A percentile compares a stretch with the other conserved stretches of the same genome.
phyloP scores from a whole-genome alignment of 23 tunicate species.

The Diplosoma virens region DNA sequence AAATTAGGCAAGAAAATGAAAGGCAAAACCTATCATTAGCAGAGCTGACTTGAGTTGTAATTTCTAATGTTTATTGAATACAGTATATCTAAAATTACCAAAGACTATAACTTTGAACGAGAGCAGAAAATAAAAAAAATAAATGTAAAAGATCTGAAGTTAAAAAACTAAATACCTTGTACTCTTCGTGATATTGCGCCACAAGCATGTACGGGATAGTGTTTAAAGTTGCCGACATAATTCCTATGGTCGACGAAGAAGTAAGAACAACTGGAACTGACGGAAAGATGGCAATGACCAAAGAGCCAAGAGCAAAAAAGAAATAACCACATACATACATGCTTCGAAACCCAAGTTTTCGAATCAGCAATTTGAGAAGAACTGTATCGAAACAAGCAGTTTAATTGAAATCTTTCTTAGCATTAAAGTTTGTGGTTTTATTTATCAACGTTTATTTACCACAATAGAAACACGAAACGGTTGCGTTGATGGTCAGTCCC shows the following conservation, averaged over 20 bases:
- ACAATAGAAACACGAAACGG: slow-evolving; percentile 68
- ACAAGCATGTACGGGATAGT: slow-evolving; percentile 81
- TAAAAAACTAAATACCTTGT: no score
- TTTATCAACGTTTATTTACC: no score
- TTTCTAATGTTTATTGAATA: no score
- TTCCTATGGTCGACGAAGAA: slow-evolving; percentile 68
- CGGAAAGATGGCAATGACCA: slow-evolving; percentile 53
- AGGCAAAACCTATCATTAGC: no score
- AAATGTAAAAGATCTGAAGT: no score
- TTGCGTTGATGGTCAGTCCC: slow-evolving; percentile 89
- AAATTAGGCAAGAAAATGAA: no score
- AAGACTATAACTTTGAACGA: no score
- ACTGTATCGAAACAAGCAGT: slow-evolving; percentile 27
- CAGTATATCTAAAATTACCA: no score
- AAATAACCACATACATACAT: slow-evolving; percentile 67
- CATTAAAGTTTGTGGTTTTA: no score
- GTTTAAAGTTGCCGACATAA: slow-evolving; percentile 86
- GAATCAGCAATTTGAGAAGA: slow-evolving; percentile 54
- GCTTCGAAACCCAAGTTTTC: slow-evolving; percentile 43
- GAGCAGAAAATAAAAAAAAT: no score
- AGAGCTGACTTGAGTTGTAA: no score
- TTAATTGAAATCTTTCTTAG: neutral
- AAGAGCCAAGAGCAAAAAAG: slow-evolving; percentile 43
- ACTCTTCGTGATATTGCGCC: slow-evolving; percentile 77
- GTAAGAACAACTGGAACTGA: slow-evolving; percentile 25